phyloP scores from a whole-genome alignment of 2,797 vertebrate species.

The Gambusia yucatana region DNA sequence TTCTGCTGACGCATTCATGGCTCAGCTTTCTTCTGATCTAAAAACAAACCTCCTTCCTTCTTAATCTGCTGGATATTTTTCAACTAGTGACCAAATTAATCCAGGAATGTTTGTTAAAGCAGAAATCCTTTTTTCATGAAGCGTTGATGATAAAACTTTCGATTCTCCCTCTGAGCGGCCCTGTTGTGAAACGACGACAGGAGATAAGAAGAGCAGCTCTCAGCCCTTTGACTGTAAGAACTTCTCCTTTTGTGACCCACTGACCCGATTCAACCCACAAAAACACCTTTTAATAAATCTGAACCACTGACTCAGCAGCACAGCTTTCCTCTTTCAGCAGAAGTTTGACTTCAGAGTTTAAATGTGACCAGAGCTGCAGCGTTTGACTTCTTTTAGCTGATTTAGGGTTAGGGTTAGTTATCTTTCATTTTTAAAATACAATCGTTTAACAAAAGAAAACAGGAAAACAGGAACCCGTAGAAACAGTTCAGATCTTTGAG shows the following conservation, averaged over 20 bases:
- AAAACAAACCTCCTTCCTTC: background rate
- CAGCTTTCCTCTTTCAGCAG: background rate
- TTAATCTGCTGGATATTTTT: background rate
- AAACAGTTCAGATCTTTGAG: no score
- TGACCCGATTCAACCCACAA: background rate
- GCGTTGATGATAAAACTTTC: background rate
- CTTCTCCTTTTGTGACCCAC: background rate
- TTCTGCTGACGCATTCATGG: background rate
- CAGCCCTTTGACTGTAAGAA: conserved; percentile 4
- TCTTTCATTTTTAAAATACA: no score
- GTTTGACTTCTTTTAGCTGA: no score
- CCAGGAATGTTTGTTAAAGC: background rate
- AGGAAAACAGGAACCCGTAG: no score
- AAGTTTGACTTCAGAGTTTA: background rate
- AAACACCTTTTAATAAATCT: background rate
- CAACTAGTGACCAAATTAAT: background rate
- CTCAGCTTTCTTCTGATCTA: background rate
- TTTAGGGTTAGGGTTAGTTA: no score
- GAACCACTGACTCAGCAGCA: background rate
- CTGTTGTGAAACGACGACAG: background rate
- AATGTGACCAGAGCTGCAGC: no score
- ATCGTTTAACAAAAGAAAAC: no score
- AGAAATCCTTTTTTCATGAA: background rate
- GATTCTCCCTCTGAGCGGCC: background rate
- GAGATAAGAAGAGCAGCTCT: background rate